These are phyloP conservation scores for Crypturellus undulatus DNA, from an alignment of 2,113 vertebrate genomes.

Conservation along the genomic window DNA sequence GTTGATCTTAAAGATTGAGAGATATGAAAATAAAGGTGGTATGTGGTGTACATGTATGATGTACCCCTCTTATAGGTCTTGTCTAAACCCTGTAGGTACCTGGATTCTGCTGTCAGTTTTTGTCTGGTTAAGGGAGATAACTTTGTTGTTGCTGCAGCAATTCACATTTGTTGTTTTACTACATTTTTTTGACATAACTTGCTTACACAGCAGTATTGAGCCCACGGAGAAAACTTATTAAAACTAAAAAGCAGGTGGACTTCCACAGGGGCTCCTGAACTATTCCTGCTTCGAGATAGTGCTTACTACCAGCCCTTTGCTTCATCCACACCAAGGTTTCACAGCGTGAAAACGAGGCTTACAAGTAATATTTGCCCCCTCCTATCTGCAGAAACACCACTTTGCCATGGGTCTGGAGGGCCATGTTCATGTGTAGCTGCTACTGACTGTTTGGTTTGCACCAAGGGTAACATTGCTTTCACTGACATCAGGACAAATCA, in stretches of 20 bases:
- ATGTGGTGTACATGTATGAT: too few species aligned
- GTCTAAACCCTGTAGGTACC: neutral
- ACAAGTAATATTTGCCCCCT: neutral
- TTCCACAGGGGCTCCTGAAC: neutral
- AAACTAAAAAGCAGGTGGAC: neutral
- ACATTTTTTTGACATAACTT: neutral
- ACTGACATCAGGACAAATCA: neutral
- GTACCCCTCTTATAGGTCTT: too few species aligned
- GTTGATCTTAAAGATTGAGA: neutral
- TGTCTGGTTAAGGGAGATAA: neutral
- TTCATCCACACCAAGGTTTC: neutral
- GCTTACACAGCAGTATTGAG: neutral
- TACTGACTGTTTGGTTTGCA: neutral
- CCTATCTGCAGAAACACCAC: neutral
- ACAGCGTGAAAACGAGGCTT: neutral
- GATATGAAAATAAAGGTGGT: neutral
- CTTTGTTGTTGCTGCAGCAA: neutral
- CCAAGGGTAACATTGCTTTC: neutral
- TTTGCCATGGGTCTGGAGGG: too few species aligned
- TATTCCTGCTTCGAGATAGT: neutral
- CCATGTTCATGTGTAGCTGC: neutral
- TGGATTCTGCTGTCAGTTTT: neutral
- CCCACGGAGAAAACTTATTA: neutral
- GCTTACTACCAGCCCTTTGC: neutral
- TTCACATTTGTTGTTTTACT: neutral